These are phyloP conservation scores for Polypterus senegalus DNA, from an alignment of 2,113 vertebrate genomes.

Conservation along the genomic window DNA sequence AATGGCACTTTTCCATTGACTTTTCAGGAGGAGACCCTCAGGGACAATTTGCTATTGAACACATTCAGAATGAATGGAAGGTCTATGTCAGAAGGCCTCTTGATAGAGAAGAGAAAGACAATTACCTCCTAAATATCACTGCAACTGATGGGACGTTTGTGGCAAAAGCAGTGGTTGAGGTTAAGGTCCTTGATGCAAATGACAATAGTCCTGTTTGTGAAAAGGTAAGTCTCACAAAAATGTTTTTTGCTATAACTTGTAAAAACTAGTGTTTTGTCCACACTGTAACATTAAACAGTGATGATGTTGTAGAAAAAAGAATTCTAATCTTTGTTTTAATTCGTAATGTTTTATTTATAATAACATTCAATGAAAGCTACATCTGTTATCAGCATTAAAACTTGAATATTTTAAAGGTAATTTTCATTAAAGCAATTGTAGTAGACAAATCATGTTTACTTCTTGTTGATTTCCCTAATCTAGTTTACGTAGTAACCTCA, in stretches of 20 bases:
- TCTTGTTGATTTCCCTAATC: no score
- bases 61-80: constrained; percentile 90
- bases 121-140: constrained; percentile 86
- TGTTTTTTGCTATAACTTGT: not conserved
- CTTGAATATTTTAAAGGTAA: no score
- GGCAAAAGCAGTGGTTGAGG: constrained; percentile 80
- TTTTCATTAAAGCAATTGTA: no score
- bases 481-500: no score
- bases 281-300: no score
- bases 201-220: constrained; percentile 90
- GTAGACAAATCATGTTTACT: no score
- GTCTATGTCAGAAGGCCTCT: constrained; percentile 84
- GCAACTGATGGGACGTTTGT: constrained; percentile 88
- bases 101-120: constrained; percentile 84
- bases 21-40: constrained; percentile 79
- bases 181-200: constrained; percentile 94
- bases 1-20: constrained; percentile 19
- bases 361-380: no score
- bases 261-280: no score
- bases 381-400: no score
- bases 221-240: constrained; percentile 55
- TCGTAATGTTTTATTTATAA: no score
- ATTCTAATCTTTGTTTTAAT: no score
- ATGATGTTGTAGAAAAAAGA: no score
- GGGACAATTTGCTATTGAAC: constrained; percentile 84